Evolutionary conservation across 2,797 vertebrate genomes (phyloP), one percentile per base, ranked within the genome.

Genomic region (Cynopterus sphinx): DNA sequence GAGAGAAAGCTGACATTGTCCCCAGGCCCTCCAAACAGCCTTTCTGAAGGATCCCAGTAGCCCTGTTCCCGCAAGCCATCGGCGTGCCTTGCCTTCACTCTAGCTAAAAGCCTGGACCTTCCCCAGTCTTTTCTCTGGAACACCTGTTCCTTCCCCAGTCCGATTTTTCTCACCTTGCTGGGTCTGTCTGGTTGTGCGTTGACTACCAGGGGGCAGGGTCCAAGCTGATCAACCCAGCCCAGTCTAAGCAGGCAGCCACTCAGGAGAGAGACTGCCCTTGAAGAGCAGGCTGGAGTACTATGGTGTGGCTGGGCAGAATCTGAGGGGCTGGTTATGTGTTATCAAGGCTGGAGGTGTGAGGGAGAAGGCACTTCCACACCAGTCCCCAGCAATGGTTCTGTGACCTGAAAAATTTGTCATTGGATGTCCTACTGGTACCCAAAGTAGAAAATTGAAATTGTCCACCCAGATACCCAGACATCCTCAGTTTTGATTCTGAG

Each of bases 341-440:
- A 26, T 7, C 51, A 63, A 61, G 82, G 22, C 65, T 84, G 33
- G 41, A 55, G 53, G 53, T 55, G 31, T 11, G 0, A 0, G 0
- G 6, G 74, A 36, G 17, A 3, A 2, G 36, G 33, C 19, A 9
- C 22, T 24, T 74, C 51, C 22, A 11, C 9, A 8, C 21, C 36
- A 68, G 55, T 46, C 61, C 21, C 70, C 8, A 17, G 75, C 24
- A 8, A 55, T 55, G 55, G 46, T 81, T 24, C 1, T 83, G 16
- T 93, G 63, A 85, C 61, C 57, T n/a, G 16, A 87, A 85, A 46
- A 57, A 19, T 21, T 24, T 49, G 63, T 83, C n/a, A 15, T 86
- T 43, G 82, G 9, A 8, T 82, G 21, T 65, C 77, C 93, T 65
- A 19, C 39, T 57, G 65, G 6, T 49, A 21, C 55, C 16, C 4